Conservation (phyloP, 2,888 invertebrate species). For the Pammene aurita region DNA sequence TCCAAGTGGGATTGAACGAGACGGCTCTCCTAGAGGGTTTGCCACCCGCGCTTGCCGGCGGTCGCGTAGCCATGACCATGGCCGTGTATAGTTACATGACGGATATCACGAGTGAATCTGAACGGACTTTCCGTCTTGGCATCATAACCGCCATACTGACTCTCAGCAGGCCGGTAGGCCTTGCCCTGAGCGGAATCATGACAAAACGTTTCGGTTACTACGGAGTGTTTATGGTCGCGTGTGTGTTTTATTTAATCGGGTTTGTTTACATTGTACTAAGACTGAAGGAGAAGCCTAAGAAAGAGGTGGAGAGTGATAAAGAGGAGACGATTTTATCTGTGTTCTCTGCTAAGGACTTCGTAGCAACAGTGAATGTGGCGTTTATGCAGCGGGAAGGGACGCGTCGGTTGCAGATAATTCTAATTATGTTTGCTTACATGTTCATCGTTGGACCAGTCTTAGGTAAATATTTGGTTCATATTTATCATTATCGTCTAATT, state of each 20-base stretch:
- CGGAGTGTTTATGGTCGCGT: slow-evolving; percentile 74
- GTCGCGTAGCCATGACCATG: slow-evolving; percentile 84
- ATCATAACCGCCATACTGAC: slow-evolving; percentile 82
- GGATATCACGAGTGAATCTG: slow-evolving; percentile 83
- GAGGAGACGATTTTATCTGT: slow-evolving; percentile 60
- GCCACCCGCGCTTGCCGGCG: slow-evolving; percentile 85
- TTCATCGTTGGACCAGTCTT: slow-evolving; percentile 80
- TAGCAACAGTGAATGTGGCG: slow-evolving; percentile 77
- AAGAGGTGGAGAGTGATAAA: slow-evolving; percentile 64
- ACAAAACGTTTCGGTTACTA: slow-evolving; percentile 77
- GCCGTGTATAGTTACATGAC: slow-evolving; percentile 85
- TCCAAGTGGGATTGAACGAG: slow-evolving; percentile 80
- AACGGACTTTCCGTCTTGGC: slow-evolving; percentile 85
- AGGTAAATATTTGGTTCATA: slow-evolving; percentile 62
- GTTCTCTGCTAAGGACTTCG: slow-evolving; percentile 69
- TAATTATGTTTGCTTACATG: slow-evolving; percentile 77
- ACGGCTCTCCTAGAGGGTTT: slow-evolving; percentile 83
- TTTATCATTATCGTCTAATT: not conserved
- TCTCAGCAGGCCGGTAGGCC: slow-evolving; percentile 79
- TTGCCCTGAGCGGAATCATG: slow-evolving; percentile 81
- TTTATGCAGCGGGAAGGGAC: slow-evolving; percentile 67
- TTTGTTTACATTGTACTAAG: slow-evolving; percentile 74
- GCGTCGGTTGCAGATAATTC: slow-evolving; percentile 69
- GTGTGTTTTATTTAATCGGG: slow-evolving; percentile 72
- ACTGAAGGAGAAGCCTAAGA: slow-evolving; percentile 67